These are phyloP conservation scores for Phyllostomus hastatus DNA, from an alignment of 2,113 vertebrate genomes.

Conservation along the genomic window DNA sequence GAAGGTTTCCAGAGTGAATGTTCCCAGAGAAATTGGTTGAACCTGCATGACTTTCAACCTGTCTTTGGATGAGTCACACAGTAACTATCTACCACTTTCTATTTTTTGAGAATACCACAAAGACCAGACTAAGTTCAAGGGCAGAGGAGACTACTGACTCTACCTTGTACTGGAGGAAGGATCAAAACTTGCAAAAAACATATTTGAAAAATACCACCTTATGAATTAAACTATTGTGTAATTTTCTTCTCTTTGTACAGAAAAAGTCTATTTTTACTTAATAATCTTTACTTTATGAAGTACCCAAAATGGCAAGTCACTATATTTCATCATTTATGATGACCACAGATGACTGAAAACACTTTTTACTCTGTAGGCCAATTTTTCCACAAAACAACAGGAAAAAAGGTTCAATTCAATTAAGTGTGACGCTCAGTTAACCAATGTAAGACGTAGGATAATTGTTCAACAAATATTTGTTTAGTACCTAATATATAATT, in stretches of 20 bases:
- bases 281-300: not conserved
- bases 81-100: not conserved
- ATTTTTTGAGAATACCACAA: not conserved
- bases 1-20: not conserved
- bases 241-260: not conserved
- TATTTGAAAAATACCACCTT: not conserved
- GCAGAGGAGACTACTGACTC: not conserved
- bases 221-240: not conserved
- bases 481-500: not conserved
- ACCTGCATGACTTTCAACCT: not conserved
- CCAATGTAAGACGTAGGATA: not conserved
- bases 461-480: conserved; percentile 13
- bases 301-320: not conserved
- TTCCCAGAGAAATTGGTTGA: not conserved
- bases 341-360: not conserved
- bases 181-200: not conserved
- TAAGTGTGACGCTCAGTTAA: not conserved
- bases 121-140: not conserved
- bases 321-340: not conserved
- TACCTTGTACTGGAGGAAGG: not conserved
- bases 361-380: not conserved
- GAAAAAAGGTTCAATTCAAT: not conserved
- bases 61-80: not conserved
- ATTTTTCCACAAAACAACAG: not conserved
- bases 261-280: not conserved